Percentiles rank a stretch among this genome's conserved stretches.
Conservation (phyloP, 1,140 invertebrate genomes). For the Andricus grossulariae region DNA sequence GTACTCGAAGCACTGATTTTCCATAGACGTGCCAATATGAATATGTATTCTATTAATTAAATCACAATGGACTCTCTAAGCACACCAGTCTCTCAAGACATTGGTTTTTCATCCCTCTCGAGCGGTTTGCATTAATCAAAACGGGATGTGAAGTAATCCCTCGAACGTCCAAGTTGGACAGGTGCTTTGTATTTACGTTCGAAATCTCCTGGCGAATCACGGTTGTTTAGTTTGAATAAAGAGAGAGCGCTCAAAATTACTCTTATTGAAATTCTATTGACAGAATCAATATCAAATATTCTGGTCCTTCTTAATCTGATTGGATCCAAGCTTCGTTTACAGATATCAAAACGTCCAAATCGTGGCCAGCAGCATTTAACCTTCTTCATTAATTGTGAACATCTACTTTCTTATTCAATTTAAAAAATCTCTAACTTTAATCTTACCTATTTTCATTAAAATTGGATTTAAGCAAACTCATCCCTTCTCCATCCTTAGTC, state of each 20-base stretch:
- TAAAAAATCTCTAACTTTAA: too few relatives aligned
- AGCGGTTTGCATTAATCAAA: not conserved
- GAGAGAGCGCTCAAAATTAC: slow-evolving; percentile 23
- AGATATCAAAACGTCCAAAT: too few relatives aligned
- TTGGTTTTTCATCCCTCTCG: slow-evolving; percentile 5
- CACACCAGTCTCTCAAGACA: not conserved
- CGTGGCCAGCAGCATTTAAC: too few relatives aligned
- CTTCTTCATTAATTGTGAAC: too few relatives aligned
- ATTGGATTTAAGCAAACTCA: too few relatives aligned
- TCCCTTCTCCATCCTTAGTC: too few relatives aligned
- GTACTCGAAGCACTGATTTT: slow-evolving; percentile 23
- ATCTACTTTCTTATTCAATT: too few relatives aligned
- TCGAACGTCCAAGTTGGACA: slow-evolving; percentile 5
- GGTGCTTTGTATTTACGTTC: not conserved
- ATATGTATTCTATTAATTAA: slow-evolving; percentile 41
- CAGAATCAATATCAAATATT: slow-evolving; percentile 31
- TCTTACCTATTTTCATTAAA: too few relatives aligned
- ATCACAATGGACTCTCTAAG: slow-evolving; percentile 38
- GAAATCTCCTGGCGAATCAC: too few relatives aligned
- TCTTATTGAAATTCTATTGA: slow-evolving; percentile 38
- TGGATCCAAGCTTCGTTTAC: too few relatives aligned
- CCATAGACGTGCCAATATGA: slow-evolving; percentile 29
- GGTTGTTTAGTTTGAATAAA: too few relatives aligned
- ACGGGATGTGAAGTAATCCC: slow-evolving; percentile 7
- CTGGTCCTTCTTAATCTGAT: not conserved